Evolutionary conservation across 64 coral and sea anemone genomes (phyloP).

Genomic region (Pachyseris speciosa): DNA sequence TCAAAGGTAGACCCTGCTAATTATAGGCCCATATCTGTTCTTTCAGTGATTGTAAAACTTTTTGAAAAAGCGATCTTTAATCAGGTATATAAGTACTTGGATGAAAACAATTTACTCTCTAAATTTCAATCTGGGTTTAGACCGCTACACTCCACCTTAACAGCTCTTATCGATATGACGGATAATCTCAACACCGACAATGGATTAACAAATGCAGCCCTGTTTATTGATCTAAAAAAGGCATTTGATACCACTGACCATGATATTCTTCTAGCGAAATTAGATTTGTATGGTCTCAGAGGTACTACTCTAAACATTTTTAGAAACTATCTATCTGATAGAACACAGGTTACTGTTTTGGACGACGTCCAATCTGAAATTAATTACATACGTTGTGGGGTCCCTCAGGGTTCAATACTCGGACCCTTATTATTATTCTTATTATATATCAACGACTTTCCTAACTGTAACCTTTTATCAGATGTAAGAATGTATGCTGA

Average conservation of each 20-base stretch:
- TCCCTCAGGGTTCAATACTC: too few relatives aligned
- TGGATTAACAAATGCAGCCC: background rate
- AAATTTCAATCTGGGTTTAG: background rate
- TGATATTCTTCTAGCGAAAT: background rate
- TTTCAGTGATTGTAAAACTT: too few relatives aligned
- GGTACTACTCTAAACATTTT: too few relatives aligned
- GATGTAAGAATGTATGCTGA: conserved; percentile 36
- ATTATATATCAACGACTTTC: conserved; percentile 2
- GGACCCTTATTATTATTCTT: too few relatives aligned
- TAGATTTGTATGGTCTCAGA: too few relatives aligned
- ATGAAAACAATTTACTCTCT: too few relatives aligned
- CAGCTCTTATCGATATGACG: background rate
- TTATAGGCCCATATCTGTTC: too few relatives aligned
- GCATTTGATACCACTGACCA: background rate
- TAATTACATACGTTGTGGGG: too few relatives aligned
- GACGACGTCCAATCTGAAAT: too few relatives aligned
- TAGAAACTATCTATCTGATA: background rate
- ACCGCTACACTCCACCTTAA: background rate
- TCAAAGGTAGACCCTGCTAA: too few relatives aligned
- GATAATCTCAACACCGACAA: background rate
- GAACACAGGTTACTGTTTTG: background rate
- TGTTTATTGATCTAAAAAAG: background rate
- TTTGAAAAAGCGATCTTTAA: too few relatives aligned
- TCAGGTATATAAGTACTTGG: too few relatives aligned
- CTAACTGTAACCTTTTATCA: conserved; percentile 9